Base-by-base conservation (phyloP, 2,797 vertebrate genomes). In the Eurystomus glaucurus region DNA sequence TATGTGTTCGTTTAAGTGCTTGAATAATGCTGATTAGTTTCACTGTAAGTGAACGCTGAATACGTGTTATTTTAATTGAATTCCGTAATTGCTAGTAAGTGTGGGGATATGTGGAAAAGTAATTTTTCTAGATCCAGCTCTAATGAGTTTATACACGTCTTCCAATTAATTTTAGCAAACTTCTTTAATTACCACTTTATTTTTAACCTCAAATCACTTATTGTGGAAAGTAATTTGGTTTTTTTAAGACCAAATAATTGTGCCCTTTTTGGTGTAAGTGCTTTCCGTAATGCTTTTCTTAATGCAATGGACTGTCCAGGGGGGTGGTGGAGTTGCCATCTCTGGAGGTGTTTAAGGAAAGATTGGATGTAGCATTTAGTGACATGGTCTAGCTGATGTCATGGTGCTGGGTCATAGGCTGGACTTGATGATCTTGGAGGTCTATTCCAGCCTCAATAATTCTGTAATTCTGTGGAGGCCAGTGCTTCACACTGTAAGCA, bases 21-120 rank as follows among this genome's bases (percentile, higher is more conserved):
- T 66, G 45, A 66, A 62, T 65, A 78, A 52, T 68, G 28, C 18
- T 23, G 52, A 52, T 93, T 55, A 55, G 51, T 75, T 81, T 95
- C 72, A 84, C 62, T 45, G 29, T 82, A 72, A 72, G n/a, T 54
- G 80, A 84, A 58, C 22, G 20, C 41, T 88, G 62, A 48, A 69
- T 90, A 57, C 58, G 51, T 90, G 39, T 72, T 95, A 72, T 50
- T 88, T 97, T 96, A 93, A 92, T 90, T 94, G 20, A 71, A 96
- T 92, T 95, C 65, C 3, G 2, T 86, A 81, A 84, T 84, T 86
- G 46, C 69, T 50, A 31, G 7, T 61, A 81, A 81, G 46, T 37
- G 23, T 86, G 65, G n/a, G 10, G 4, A 29, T 75, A 54, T 14
- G 21, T 60, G 43, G 77, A 78, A 70, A 85, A 90, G 41, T 81